Conservation (phyloP, 2,888 invertebrate genomes). For the Cyclophora albipunctata region DNA sequence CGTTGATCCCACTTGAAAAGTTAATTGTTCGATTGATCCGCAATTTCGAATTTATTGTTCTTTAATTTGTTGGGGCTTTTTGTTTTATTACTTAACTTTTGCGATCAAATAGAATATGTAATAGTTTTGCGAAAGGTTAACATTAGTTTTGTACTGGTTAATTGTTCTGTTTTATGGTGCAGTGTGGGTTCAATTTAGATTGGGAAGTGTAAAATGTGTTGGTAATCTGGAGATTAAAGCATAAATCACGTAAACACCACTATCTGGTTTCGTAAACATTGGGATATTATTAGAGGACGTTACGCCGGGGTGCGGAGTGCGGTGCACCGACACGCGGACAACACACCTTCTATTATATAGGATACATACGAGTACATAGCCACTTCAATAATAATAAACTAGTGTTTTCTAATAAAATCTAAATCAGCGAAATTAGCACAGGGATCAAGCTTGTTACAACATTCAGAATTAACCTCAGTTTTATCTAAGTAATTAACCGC, state of each 20-base stretch:
- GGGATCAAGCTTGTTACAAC: no score
- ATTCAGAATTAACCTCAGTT: no score
- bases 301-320: slow-evolving; percentile 37
- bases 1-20: slow-evolving; percentile 62
- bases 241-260: slow-evolving; percentile 57
- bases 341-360: no score
- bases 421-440: no score
- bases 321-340: slow-evolving; percentile 19
- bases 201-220: background rate
- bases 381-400: no score
- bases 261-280: slow-evolving; percentile 57
- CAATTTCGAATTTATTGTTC: slow-evolving; percentile 36
- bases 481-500: no score
- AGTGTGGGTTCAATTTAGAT: no score
- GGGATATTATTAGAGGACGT: slow-evolving; percentile 57
- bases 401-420: no score
- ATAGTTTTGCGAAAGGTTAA: no score
- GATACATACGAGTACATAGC: background rate
- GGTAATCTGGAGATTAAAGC: slow-evolving; percentile 31
- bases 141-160: no score
- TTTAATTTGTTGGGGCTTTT: background rate
- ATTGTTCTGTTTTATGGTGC: no score
- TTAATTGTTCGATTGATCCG: slow-evolving; percentile 54
- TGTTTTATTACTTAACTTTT: slow-evolving; percentile 1
- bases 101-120: no score